Evolutionary conservation across 2,113 vertebrate species (phyloP), one percentile per base, ranked within the genome.

Genomic region (Cyphomyrus plagiostoma): DNA sequence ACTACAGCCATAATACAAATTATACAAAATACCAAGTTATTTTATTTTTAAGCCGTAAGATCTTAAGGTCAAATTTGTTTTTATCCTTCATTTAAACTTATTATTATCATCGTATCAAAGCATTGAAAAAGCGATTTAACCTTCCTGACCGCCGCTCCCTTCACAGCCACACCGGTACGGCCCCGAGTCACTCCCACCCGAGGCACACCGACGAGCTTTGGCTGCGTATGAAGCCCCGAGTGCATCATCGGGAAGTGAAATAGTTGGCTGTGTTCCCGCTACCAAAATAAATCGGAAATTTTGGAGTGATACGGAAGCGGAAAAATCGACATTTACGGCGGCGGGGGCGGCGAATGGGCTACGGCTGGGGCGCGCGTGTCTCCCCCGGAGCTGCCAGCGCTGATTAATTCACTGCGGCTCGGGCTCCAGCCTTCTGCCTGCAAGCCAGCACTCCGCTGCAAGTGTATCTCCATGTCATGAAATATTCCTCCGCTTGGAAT

Each of bases 381-480:
- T 80, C 74, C 30, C 74, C 74, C 74, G 2, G 35, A 80, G 74
- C 74, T 80, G 35, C 74, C 74, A 35, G 5, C 6, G 35, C 74
- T 80, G 74, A 80, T 80, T 80, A 80, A 80, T 80, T 80, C 74
- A 80, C 74, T 42, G 35, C 74, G 74, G 74, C 35, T 80, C 30
- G 74, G 35, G 30, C 35, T 17, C 35, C 74, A 70, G n/a, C 62
- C 26, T 30, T 3, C 62, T 70, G 62, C 26, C 62, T 70, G 39
- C 35, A 80, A 80, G 35, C 74, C 15, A 19, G 74, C 15, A 39
- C 17, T 80, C 35, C 35, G 13, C 35, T 80, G 35, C 74, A 80
- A 80, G 30, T 35, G 35, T 77, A 15, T 80, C 35, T 80, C 35
- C 30, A 6, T 80, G 35, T 80, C 74, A 80, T 80, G 74, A 80